Base-by-base conservation (phyloP, 2,113 vertebrate species). In the Hylia prasina region DNA sequence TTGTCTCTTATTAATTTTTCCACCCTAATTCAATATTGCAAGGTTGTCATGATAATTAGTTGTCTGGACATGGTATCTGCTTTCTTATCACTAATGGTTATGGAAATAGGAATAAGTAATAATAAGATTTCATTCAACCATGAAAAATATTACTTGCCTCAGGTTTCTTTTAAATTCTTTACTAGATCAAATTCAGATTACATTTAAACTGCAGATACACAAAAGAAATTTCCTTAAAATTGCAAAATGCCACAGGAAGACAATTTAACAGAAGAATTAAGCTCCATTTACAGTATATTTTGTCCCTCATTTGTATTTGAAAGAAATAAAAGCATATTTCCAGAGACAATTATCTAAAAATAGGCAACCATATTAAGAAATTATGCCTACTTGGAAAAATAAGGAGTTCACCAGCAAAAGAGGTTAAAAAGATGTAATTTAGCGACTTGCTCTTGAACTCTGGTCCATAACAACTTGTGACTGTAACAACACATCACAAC, bases 101-200 rank as follows among this genome's bases (percentile, higher is more conserved):
- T 37, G 56, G 70, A 71, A 94, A 48, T 44, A 89, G 0, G 1
- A 88, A 56, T 88, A 92, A 91, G 63, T 69, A 83, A 87, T 94
- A 89, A 81, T 39, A 90, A 17, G 89, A 84, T 66, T 89, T 91
- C 72, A 75, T 40, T 94, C 82, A 92, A 44, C 83, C 28, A 3
- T 94, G 91, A 87, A 91, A 83, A 91, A 57, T 69, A 93, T 66
- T 71, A 91, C 60, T 87, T 81, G 87, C 95, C 75, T 16, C 22
- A 10, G 64, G 96, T 61, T 77, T 70, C n/a, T 79, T 86, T 86
- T 86, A 66, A 88, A 88, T 64, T 93, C 88, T 94, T 93, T 75
- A 89, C 51, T 63, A 94, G 90, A 90, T 95, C 86, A 84, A 86
- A 96, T 73, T 90, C 72, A 90, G 88, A 94, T 94, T 90, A 95